These are phyloP conservation scores for Coelopa pilipes DNA, from an alignment of 2,888 invertebrate species.

Conservation along the genomic window DNA sequence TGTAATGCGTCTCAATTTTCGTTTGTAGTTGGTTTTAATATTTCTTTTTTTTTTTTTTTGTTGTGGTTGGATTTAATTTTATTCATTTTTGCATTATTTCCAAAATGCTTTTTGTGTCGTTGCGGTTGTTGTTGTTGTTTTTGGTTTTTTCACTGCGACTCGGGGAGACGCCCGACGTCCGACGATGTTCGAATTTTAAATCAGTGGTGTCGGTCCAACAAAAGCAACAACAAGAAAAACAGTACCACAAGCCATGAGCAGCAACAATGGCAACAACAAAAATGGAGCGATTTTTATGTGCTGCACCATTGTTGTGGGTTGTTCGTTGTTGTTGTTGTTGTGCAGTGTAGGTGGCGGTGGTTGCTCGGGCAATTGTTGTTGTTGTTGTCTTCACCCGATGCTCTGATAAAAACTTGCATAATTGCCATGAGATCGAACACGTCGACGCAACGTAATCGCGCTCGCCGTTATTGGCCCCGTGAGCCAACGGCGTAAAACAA, in stretches of 20 bases:
- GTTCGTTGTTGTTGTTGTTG: no score
- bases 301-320: no score
- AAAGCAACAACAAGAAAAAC: not conserved
- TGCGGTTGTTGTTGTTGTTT: not conserved
- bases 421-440: constrained; percentile 10
- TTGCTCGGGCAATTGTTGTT: not conserved
- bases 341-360: not conserved
- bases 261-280: not conserved
- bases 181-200: not conserved
- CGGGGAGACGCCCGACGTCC: not conserved
- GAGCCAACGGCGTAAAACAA: not conserved
- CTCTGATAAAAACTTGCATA: constrained; percentile 11
- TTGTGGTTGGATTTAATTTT: not conserved
- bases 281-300: no score
- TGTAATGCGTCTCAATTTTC: no score
- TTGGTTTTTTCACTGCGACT: no score
- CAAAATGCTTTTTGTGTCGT: not conserved
- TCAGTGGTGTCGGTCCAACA: not conserved
- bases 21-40: no score
- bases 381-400: not conserved
- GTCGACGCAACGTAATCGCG: constrained; percentile 19
- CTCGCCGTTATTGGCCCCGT: not conserved
- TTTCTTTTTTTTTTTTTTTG: not conserved
- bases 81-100: constrained; percentile 2
- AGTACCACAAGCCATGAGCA: not conserved